Percentiles rank a stretch among this genome's conserved stretches.
Conservation (phyloP, 2,113 vertebrate species). For the Urocynchramus pylzowi region DNA sequence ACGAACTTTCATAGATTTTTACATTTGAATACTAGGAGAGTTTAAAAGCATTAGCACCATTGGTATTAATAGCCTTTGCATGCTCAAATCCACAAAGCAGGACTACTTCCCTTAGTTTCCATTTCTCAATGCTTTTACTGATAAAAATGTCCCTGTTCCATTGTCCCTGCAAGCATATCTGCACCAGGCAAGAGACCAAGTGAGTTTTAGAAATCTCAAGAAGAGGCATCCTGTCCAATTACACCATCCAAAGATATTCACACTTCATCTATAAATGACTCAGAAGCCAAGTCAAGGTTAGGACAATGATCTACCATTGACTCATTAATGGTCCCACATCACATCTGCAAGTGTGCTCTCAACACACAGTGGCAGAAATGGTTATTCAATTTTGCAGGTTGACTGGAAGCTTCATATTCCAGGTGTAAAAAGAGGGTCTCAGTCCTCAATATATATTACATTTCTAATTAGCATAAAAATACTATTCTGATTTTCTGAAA, state of each 20-base stretch:
- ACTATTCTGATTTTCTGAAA: neutral
- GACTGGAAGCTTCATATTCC: neutral
- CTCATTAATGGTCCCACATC: neutral
- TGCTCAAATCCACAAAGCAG: neutral
- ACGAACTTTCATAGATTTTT: neutral
- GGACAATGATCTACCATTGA: neutral
- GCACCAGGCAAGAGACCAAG: neutral
- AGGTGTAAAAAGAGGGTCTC: neutral
- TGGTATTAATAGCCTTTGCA: neutral
- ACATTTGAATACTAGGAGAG: neutral
- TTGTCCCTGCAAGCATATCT: neutral
- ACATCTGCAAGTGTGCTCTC: neutral
- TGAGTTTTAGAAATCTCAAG: neutral
- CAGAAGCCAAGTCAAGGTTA: neutral
- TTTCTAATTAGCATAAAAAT: conserved; percentile 13
- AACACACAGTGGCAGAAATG: neutral
- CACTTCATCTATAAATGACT: neutral
- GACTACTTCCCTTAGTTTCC: neutral
- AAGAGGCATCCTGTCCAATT: neutral
- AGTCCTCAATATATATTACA: neutral
- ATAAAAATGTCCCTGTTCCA: neutral
- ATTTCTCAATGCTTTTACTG: neutral
- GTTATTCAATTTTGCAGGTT: neutral
- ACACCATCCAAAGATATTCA: neutral
- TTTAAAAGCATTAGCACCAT: neutral